Evolutionary conservation across 2,888 invertebrate species (phyloP).

Genomic region (Lithophane semibrunnea): DNA sequence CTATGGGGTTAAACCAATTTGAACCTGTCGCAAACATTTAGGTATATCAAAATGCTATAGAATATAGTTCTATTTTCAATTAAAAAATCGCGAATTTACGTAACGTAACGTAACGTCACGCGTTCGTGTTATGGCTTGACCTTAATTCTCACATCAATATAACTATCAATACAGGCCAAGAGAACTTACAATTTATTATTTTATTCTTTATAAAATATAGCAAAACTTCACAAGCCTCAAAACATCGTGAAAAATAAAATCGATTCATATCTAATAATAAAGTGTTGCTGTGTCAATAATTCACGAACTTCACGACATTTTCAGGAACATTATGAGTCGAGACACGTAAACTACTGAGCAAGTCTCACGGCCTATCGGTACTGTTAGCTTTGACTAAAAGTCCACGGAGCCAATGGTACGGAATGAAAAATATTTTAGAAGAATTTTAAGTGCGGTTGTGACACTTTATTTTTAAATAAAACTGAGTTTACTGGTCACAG

Average conservation of each 20-base stretch:
- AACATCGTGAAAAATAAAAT: slow-evolving; percentile 44
- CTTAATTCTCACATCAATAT: too few relatives aligned
- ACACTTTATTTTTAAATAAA: background rate
- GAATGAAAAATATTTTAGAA: slow-evolving; percentile 45
- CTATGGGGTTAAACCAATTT: too few relatives aligned
- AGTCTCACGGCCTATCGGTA: slow-evolving; percentile 53
- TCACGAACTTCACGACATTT: slow-evolving; percentile 43
- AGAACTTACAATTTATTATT: too few relatives aligned
- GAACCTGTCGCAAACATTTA: too few relatives aligned
- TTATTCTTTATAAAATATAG: too few relatives aligned
- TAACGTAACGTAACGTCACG: too few relatives aligned
- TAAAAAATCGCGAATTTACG: too few relatives aligned
- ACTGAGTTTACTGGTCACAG: background rate
- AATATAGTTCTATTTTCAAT: too few relatives aligned
- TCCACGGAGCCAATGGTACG: slow-evolving; percentile 48
- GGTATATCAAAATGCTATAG: too few relatives aligned
- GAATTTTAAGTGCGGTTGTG: slow-evolving; percentile 23
- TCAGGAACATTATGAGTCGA: slow-evolving; percentile 56
- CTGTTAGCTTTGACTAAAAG: slow-evolving; percentile 56
- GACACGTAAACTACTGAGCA: slow-evolving; percentile 58
- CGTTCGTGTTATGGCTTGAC: too few relatives aligned
- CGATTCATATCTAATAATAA: slow-evolving; percentile 56
- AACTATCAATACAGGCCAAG: too few relatives aligned
- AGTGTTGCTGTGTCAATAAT: slow-evolving; percentile 55
- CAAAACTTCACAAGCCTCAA: slow-evolving; percentile 3